Conservation (phyloP, 2,113 vertebrate species). For the Pollimyrus isidori region DNA sequence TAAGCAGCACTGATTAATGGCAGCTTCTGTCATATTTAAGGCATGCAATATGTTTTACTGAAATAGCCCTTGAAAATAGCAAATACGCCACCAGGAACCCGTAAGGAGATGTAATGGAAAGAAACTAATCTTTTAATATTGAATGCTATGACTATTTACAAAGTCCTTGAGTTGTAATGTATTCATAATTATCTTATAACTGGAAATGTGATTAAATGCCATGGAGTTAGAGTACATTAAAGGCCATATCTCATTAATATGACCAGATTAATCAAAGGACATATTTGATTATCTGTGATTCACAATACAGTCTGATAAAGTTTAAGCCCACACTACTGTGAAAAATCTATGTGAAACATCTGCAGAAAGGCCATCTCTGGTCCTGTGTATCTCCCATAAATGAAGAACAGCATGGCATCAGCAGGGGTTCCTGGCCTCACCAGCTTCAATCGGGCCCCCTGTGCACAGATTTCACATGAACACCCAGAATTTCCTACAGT, state of each 20-base stretch:
- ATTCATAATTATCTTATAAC: neutral
- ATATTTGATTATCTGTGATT: neutral
- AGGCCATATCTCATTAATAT: neutral
- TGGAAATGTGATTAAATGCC: neutral
- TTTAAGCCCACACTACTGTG: neutral
- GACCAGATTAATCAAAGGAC: neutral
- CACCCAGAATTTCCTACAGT: neutral
- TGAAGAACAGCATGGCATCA: neutral
- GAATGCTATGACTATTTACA: neutral
- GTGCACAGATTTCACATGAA: neutral
- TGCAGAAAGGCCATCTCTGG: neutral
- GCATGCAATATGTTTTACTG: neutral
- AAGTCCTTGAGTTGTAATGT: neutral
- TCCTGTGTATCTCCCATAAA: neutral
- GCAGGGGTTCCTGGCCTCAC: neutral
- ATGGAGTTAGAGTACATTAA: neutral
- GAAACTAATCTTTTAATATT: neutral
- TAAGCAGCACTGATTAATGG: neutral
- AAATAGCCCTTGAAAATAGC: neutral
- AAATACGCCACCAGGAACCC: neutral
- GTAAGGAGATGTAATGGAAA: neutral
- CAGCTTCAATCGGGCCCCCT: neutral
- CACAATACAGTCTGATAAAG: neutral
- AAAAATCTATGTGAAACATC: neutral
- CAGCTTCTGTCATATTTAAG: slow-evolving; percentile 1